Base-by-base conservation (phyloP, 2,888 invertebrate genomes). In the Orchesellides sinensis region DNA sequence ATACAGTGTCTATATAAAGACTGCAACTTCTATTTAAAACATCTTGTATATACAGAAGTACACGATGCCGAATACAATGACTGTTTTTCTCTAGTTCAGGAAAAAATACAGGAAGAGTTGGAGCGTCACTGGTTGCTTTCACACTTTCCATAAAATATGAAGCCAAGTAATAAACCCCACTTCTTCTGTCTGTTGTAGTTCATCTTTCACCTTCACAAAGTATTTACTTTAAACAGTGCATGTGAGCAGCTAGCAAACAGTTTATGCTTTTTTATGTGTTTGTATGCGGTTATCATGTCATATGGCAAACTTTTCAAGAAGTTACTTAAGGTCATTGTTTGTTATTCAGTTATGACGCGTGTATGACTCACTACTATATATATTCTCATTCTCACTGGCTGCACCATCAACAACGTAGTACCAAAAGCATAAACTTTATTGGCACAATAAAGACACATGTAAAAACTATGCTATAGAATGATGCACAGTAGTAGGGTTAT, bases 51-150 rank as follows among this genome's bases (percentile, higher is more conserved):
- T n/a, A n/a, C n/a, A n/a, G n/a, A n/a, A n/a, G n/a, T n/a, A n/a
- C n/a, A n/a, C n/a, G n/a, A n/a, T n/a, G n/a, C n/a, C n/a, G n/a
- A n/a, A n/a, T n/a, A n/a, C n/a, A n/a, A n/a, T n/a, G n/a, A n/a
- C n/a, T n/a, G n/a, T n/a, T n/a, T n/a, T n/a, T n/a, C n/a, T n/a
- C n/a, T n/a, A n/a, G n/a, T n/a, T n/a, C n/a, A n/a, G n/a, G n/a
- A n/a, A n/a, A n/a, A n/a, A n/a, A n/a, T n/a, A n/a, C n/a, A n/a
- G n/a, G n/a, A n/a, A n/a, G n/a, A n/a, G n/a, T n/a, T n/a, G n/a
- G n/a, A n/a, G n/a, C n/a, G n/a, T n/a, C 63, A 74, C 73, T 74
- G 73, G 73, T 74, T 74, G 73, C 73, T 63, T 73, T 35, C 35
- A 17, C 40, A 23, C 56, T 72, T 59, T 72, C 59, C 25, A 40